These are phyloP conservation scores for Hofmannophila pseudospretella DNA, from an alignment of 2,888 invertebrate genomes.

Conservation along the genomic window DNA sequence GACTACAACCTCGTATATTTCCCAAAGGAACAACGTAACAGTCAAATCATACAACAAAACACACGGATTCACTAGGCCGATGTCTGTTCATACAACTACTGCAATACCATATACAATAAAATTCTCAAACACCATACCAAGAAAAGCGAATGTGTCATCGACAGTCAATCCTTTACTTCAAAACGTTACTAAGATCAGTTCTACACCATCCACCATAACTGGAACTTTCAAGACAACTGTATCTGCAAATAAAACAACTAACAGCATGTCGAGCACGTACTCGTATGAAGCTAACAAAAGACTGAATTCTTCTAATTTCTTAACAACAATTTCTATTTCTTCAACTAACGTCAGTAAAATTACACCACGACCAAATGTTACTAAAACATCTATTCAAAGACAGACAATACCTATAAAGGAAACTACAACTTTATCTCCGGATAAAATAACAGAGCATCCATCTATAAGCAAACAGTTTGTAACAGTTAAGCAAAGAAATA, in stretches of 20 bases:
- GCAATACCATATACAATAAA: conserved; percentile 28
- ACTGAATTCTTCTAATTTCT: conserved; percentile 45
- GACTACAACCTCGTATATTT: conserved; percentile 45
- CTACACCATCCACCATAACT: conserved; percentile 20
- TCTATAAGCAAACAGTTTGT: conserved; percentile 13
- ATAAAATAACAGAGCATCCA: conserved; percentile 1
- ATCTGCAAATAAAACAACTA: conserved; percentile 49
- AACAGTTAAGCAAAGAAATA: conserved; percentile 14
- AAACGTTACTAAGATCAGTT: conserved; percentile 23
- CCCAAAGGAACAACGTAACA: conserved; percentile 33
- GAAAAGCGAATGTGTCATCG: conserved; percentile 18
- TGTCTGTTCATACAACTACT: conserved; percentile 33
- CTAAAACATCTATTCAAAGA: conserved; percentile 22
- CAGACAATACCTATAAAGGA: conserved; percentile 14
- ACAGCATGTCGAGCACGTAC: conserved; percentile 62
- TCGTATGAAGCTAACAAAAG: conserved; percentile 33
- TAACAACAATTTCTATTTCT: conserved; percentile 44
- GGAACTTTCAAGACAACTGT: conserved; percentile 19
- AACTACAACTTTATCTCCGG: neutral
- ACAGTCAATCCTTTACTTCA: conserved; percentile 14
- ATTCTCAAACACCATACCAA: conserved; percentile 12
- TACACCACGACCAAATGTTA: conserved; percentile 13
- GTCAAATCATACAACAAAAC: conserved; percentile 31
- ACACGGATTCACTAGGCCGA: conserved; percentile 44
- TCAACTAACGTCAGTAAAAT: conserved; percentile 21